Base-by-base conservation (phyloP, 2,797 vertebrate genomes). In the Centroberyx gerrardi region DNA sequence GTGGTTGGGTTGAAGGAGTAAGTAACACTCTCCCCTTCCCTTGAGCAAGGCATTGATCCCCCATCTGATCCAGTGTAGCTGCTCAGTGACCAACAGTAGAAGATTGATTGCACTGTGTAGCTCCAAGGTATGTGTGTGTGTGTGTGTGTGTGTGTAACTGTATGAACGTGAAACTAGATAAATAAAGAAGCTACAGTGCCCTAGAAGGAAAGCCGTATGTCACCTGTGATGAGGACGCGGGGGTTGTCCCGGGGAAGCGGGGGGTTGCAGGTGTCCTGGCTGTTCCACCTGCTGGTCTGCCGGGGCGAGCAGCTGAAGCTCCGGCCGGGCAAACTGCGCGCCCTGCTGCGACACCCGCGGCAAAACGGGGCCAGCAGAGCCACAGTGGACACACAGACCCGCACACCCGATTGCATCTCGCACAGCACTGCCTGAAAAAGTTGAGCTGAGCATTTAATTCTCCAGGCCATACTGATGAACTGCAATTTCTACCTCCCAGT, bases 151-250 rank as follows among this genome's bases (percentile, higher is more conserved):
- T 22, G 22, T 22, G 22, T 22, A 22, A 22, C 22, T 22, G 22
- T 22, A 22, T 22, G 22, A 22, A 22, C 22, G 22, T 22, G 22
- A 22, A 22, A 22, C 22, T 22, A 22, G 22, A 22, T 22, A 22
- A 22, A 22, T 22, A 5, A 42, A 52, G 46, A 38, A 49, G 44
- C 61, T 72, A 1, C 46, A 44, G n/a, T 40, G 10, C 55, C 4
- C 15, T 58, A 4, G 33, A 55, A 48, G 8, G 46, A 46, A 36
- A 61, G 49, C 7, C 44, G 31, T 46, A 36, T 8, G 38, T 88
- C 75, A 95, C 94, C 94, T 82, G 95, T 96, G 78, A 96, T 95
- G 72, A 96, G 93, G 75, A 95, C 80, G 18, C 93, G 91, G 2
- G 94, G 93, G 33, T 59, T 86, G 31, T 94, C 91, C 78, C 81